Conservation (phyloP, 2,113 vertebrate genomes). For the Eulemur macaco region DNA sequence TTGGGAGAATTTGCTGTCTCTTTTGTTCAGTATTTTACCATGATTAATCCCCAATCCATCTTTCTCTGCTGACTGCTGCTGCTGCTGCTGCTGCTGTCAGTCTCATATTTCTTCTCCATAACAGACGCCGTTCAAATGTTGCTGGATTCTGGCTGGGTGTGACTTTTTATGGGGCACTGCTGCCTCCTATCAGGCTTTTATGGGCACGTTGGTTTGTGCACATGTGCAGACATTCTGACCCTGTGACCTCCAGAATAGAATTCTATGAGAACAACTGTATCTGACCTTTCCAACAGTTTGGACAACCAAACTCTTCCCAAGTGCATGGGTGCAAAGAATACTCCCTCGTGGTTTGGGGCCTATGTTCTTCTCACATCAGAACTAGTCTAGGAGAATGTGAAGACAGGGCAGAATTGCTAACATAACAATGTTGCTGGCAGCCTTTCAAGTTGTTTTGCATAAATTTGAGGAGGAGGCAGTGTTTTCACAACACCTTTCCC, state of each 20-base stretch:
- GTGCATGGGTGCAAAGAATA: background rate
- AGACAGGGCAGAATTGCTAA: background rate
- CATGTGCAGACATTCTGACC: slow-evolving; percentile 65
- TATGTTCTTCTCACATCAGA: background rate
- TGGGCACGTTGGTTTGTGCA: slow-evolving; percentile 67
- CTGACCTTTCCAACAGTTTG: background rate
- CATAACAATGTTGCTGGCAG: slow-evolving; percentile 5
- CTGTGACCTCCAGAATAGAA: slow-evolving; percentile 62
- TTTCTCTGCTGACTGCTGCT: background rate
- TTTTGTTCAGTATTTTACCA: slow-evolving; percentile 72
- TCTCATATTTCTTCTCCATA: slow-evolving; percentile 77
- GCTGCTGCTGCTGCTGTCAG: slow-evolving; percentile 43
- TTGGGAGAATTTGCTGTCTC: slow-evolving; percentile 77
- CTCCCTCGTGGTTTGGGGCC: background rate
- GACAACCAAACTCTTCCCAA: background rate
- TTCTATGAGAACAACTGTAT: slow-evolving; percentile 3
- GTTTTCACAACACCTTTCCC: slow-evolving; percentile 59
- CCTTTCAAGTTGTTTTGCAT: slow-evolving; percentile 44
- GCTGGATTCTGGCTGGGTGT: slow-evolving; percentile 73
- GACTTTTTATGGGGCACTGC: slow-evolving; percentile 76
- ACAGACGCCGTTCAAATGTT: slow-evolving; percentile 75
- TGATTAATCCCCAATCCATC: slow-evolving; percentile 74
- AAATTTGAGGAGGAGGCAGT: background rate
- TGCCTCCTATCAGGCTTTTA: slow-evolving; percentile 81
- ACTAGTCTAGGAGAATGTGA: background rate